A percentile compares a stretch with the other conserved stretches of the same genome.
Evolutionary conservation across 2,888 invertebrate species (phyloP).

Genomic region (Morinoia aosen): DNA sequence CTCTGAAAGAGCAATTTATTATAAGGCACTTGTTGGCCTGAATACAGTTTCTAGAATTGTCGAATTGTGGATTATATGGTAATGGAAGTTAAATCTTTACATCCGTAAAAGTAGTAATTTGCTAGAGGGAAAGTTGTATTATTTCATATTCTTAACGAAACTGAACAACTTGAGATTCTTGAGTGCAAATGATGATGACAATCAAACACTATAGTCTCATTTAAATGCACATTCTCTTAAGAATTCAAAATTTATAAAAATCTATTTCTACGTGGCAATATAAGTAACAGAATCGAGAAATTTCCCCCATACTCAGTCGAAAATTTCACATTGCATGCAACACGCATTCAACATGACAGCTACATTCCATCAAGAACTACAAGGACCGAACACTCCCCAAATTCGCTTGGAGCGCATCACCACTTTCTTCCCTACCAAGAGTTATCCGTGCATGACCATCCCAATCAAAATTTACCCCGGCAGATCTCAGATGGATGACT

Average conservation of each 20-base stretch:
- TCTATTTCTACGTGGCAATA: not conserved
- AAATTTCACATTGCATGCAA: not conserved
- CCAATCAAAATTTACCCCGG: conserved; percentile 44
- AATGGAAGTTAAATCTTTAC: no score
- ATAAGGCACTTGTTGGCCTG: no score
- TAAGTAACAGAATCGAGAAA: not conserved
- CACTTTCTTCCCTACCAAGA: conserved; percentile 25
- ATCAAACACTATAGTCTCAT: not conserved
- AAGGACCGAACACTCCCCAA: not conserved
- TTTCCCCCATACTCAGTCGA: not conserved
- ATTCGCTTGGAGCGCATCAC: not conserved
- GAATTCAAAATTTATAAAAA: not conserved
- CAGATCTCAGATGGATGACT: conserved; percentile 39
- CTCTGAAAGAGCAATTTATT: no score
- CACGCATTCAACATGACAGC: not conserved
- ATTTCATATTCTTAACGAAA: no score
- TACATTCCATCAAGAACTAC: not conserved
- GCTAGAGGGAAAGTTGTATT: no score
- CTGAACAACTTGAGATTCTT: no score
- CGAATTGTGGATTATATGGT: no score
- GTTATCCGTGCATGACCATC: conserved; percentile 35
- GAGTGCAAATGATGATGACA: no score
- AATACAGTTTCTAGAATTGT: no score
- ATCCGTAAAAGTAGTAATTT: no score
- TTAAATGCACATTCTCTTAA: not conserved